These are phyloP conservation scores for Choreutis nemorana DNA, from an alignment of 2,888 invertebrate genomes.

Conservation along the genomic window DNA sequence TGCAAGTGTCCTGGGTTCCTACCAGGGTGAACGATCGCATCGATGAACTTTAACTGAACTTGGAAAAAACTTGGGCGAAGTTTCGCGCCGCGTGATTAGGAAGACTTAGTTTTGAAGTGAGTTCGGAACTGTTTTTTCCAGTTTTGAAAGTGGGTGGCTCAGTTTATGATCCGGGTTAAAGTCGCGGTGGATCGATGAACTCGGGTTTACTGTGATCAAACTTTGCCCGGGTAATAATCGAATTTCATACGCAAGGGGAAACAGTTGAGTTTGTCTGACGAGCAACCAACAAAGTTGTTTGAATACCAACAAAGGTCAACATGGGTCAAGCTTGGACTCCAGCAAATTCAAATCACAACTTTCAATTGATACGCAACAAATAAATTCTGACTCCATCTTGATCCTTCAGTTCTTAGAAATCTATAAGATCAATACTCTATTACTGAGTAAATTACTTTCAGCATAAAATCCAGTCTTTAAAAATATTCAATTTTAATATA, in stretches of 20 bases:
- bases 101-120: constrained; percentile 65
- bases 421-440: too few species aligned
- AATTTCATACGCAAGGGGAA: constrained; percentile 50
- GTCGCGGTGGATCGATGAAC: constrained; percentile 61
- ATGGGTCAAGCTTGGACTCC: too few species aligned
- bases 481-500: too few species aligned
- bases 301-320: too few species aligned
- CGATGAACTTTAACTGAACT: constrained; percentile 62
- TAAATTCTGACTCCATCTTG: too few species aligned
- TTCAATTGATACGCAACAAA: too few species aligned
- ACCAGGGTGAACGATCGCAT: constrained; percentile 62
- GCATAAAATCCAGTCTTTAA: too few species aligned
- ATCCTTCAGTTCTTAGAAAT: too few species aligned
- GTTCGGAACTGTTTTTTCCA: constrained; percentile 60
- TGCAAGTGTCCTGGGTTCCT: constrained; percentile 63
- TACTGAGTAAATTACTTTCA: too few species aligned
- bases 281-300: constrained; percentile 1
- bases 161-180: constrained; percentile 66
- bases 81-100: constrained; percentile 64
- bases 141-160: constrained; percentile 65
- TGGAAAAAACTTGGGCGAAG: constrained; percentile 59
- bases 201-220: constrained; percentile 59
- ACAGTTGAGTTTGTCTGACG: constrained; percentile 29
- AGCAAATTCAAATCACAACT: too few species aligned
- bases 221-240: constrained; percentile 57